Conservation (phyloP, 1,140 invertebrate genomes). For the Zaprionus capensis region DNA sequence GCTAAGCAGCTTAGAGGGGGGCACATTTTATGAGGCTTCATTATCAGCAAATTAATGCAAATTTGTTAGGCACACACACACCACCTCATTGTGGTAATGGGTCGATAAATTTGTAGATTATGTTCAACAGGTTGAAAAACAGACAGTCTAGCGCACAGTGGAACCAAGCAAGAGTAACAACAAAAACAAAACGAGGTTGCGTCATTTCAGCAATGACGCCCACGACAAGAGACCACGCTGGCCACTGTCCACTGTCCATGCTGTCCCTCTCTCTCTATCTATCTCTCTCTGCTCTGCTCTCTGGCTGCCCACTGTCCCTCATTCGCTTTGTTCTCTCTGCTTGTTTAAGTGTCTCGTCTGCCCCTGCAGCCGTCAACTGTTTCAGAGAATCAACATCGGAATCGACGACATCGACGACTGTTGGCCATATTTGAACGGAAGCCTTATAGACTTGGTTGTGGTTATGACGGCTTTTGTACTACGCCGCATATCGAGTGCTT, state of each 20-base stretch:
- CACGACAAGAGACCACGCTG: slow-evolving; percentile 27
- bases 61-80: slow-evolving; percentile 47
- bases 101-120: slow-evolving; percentile 45
- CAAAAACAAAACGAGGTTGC: slow-evolving; percentile 41
- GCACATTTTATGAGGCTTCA: slow-evolving; percentile 24
- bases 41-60: slow-evolving; percentile 44
- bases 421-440: slow-evolving; percentile 67
- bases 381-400: slow-evolving; percentile 31
- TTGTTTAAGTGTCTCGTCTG: background rate
- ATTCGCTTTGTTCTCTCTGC: background rate
- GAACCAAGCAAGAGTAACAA: slow-evolving; percentile 9
- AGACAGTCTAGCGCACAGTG: background rate
- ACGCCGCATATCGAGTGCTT: slow-evolving; percentile 22
- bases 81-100: slow-evolving; percentile 15
- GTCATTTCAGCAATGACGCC: slow-evolving; percentile 57
- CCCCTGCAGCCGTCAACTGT: slow-evolving; percentile 12
- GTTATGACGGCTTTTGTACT: slow-evolving; percentile 38
- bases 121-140: slow-evolving; percentile 54
- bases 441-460: slow-evolving; percentile 49
- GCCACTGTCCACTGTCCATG: background rate
- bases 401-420: slow-evolving; percentile 24
- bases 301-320: background rate
- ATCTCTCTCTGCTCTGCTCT: background rate
- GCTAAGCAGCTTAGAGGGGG: slow-evolving; percentile 29
- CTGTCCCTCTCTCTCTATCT: background rate